Base-by-base conservation (phyloP, 53 echinoderm and acorn worm species). In the Crossaster papposus region DNA sequence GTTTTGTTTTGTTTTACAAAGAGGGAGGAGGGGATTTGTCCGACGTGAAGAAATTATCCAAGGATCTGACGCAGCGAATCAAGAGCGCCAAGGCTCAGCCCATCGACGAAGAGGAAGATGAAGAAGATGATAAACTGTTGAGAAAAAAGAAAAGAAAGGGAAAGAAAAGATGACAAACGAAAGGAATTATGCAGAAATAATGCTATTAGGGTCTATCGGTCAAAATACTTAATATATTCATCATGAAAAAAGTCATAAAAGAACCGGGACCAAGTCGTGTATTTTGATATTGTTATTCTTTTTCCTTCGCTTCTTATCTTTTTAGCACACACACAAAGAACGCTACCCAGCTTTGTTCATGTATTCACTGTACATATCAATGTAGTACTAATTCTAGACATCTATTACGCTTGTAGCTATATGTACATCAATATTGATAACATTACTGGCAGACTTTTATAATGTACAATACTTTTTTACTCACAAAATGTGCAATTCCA, bases 1-100 rank as follows among this genome's bases (percentile, higher is more conserved):
- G 33, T 62, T 54, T 86, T 75, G 31, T 51, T 52, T 79, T 85
- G 6, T 20, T 20, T 20, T 18, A 58, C 65, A 23, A 73, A 97
- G 97, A 95, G 92, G 94, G 94, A 18, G 97, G 97, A 23, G 95
- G 97, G 20, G 82, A 92, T 90, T 93, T 84, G 54, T 72, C 82
- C 30, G 91, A 91, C 44, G 95, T 89, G 9, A 93, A 93, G 79
- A 88, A 78, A 53, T 79, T 97, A 26, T 83, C 81, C 53, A 95
- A 94, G 72, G 95, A 97, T 81, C 75, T 97, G 70, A 94, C 88
- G 55, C 91, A 96, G 78, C 79, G 97, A 38, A 89, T 96, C 72
- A 97, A 94, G 89, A 76, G 81, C 12, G 94, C 93, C 68, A 93
- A 79, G 62, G 54, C 91, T 0, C 71, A 89, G 76, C 92, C 93